Evolutionary conservation across 2,797 vertebrate species (phyloP), one percentile per base, ranked within the genome.

Genomic region (Hyperoplus immaculatus): DNA sequence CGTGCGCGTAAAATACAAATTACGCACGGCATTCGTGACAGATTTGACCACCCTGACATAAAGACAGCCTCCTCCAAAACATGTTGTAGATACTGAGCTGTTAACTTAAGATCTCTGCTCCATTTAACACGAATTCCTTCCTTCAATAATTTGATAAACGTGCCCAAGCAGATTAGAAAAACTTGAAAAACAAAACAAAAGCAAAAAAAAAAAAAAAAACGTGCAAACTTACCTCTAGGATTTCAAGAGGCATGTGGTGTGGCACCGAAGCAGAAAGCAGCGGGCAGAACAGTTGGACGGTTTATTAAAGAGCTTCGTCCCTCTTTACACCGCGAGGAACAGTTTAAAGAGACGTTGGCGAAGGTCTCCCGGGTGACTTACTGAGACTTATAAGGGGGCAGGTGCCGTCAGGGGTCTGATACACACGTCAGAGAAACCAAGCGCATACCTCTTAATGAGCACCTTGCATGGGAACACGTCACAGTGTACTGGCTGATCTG

Each of bases 371-470:
- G 70, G 78, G 82, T 83, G 88, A 85, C 77, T 91, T 60, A 65
- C 82, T 39, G 77, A 66, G 56, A 84, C 84, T 95, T 95, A 92
- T 94, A 95, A 90, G 60, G 87, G 85, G 84, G 77, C 80, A 87
- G 87, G 88, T 92, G 94, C 95, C 96, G 96, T 98, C 96, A 96
- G 94, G 96, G 93, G 83, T 88, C 85, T 45, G 91, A 91, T 75
- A 78, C 84, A 38, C 90, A 95, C 97, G 97, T 98, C 97, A 97
- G 95, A 96, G 93, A 74, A 92, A 88, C 77, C 92, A 92, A 91
- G 91, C 89, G 85, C 85, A 83, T 55, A 29, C 29, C 49, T 76
- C 60, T 75, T 92, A 93, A 93, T 89, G 90, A 93, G 92, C 89
- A 82, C 80, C 87, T 78, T 81, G 78, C 83, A 80, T 54, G 75